A percentile compares a stretch with the other conserved stretches of the same genome.
These are phyloP conservation scores for Corythoichthys intestinalis DNA, from an alignment of 2,113 vertebrate species.

Conservation along the genomic window DNA sequence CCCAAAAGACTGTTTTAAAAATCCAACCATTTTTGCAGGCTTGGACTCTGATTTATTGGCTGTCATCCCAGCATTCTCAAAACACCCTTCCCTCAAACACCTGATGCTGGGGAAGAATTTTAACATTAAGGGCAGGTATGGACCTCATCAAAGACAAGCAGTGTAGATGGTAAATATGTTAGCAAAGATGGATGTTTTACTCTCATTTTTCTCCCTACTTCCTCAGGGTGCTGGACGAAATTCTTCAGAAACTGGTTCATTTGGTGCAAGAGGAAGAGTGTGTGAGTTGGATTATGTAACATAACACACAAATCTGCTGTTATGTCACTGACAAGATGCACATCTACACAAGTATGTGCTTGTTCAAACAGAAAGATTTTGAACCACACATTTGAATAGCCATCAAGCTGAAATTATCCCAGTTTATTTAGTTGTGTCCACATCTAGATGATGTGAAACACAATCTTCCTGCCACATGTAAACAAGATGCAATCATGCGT, in stretches of 20 bases:
- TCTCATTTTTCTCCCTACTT: conserved; percentile 34
- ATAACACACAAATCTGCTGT: conserved; percentile 14
- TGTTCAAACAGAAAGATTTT: background rate
- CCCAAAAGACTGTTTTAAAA: background rate
- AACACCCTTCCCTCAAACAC: conserved; percentile 85
- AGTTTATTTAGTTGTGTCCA: conserved; percentile 17
- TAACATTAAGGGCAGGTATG: conserved; percentile 87
- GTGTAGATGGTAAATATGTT: conserved; percentile 32
- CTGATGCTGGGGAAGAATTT: conserved; percentile 89
- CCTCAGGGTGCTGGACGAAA: conserved; percentile 82
- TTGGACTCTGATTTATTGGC: conserved; percentile 82
- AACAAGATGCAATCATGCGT: conserved; percentile 24
- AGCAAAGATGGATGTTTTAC: conserved; percentile 41
- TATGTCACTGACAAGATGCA: too few relatives aligned
- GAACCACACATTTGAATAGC: background rate
- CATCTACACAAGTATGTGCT: conserved; percentile 19
- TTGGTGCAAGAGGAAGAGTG: conserved; percentile 90
- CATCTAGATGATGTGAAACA: conserved; percentile 13
- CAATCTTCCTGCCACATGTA: conserved; percentile 28
- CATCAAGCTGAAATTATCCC: conserved; percentile 17
- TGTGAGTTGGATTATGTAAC: conserved; percentile 77
- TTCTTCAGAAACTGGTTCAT: conserved; percentile 85
- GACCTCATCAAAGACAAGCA: background rate
- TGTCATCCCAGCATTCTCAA: conserved; percentile 80
- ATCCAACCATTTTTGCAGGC: conserved; percentile 58